A percentile compares a stretch with the other conserved stretches of the same genome.
Conservation (phyloP, 2,888 invertebrate species). For the Heteromurus nitidus region DNA sequence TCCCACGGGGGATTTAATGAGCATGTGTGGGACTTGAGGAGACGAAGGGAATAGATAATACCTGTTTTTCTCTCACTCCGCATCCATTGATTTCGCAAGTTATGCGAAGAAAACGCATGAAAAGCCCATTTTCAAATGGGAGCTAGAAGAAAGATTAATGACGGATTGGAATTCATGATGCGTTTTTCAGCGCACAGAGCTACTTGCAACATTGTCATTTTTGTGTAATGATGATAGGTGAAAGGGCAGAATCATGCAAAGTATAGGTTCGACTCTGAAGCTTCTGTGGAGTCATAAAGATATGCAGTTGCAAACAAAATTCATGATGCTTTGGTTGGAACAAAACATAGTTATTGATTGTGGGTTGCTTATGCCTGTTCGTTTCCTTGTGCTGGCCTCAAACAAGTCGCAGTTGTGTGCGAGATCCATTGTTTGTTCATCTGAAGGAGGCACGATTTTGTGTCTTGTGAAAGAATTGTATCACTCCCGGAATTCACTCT, state of each 20-base stretch:
- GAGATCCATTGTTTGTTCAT: conserved; percentile 29
- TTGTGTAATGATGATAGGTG: conserved; percentile 34
- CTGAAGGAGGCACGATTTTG: not conserved
- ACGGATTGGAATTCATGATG: conserved; percentile 38
- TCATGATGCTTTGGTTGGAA: too few species aligned
- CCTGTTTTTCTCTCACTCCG: not conserved
- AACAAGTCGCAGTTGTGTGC: too few species aligned
- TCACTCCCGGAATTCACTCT: conserved; percentile 54
- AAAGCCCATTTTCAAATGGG: conserved; percentile 23
- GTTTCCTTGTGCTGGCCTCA: too few species aligned
- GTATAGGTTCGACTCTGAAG: conserved; percentile 27
- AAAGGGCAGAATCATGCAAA: conserved; percentile 53
- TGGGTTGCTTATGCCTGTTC: too few species aligned
- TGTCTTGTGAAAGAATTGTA: conserved; percentile 19
- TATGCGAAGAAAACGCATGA: not conserved
- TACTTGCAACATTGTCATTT: conserved; percentile 1
- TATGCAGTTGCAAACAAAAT: too few species aligned
- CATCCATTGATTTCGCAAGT: not conserved
- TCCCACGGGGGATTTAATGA: conserved; percentile 32
- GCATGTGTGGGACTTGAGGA: too few species aligned
- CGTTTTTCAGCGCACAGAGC: not conserved
- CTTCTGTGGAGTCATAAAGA: too few species aligned
- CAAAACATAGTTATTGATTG: too few species aligned
- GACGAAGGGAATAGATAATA: too few species aligned
- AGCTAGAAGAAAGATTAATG: conserved; percentile 53